Evolutionary conservation across 2,888 invertebrate species (phyloP).

Genomic region (Acleris sparsana): DNA sequence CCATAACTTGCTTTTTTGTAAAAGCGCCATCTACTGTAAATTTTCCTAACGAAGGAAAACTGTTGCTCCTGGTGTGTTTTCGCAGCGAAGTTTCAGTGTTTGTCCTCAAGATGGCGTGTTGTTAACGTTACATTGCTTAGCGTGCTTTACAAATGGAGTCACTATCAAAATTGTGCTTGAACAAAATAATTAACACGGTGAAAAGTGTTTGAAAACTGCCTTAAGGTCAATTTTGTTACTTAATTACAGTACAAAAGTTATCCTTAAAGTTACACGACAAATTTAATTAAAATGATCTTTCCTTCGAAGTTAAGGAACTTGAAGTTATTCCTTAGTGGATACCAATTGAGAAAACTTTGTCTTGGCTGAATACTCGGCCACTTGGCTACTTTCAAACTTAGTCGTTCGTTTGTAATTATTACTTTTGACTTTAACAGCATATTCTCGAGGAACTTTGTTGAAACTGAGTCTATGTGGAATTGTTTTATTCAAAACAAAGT

Average conservation of each 20-base stretch:
- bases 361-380: conserved; percentile 41
- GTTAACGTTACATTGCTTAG: neutral
- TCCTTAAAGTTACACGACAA: conserved; percentile 51
- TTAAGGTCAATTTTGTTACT: conserved; percentile 25
- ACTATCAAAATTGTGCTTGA: neutral
- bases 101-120: conserved; percentile 11
- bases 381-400: conserved; percentile 39
- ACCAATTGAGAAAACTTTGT: conserved; percentile 58
- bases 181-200: conserved; percentile 6
- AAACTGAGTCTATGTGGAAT: conserved; percentile 35
- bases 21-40: conserved; percentile 10
- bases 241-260: conserved; percentile 50
- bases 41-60: conserved; percentile 5
- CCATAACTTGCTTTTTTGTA: neutral
- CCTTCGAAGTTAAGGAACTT: conserved; percentile 46
- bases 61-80: no score
- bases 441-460: conserved; percentile 36
- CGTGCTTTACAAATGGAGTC: conserved; percentile 5
- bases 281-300: conserved; percentile 69
- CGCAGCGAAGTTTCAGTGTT: neutral
- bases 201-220: conserved; percentile 23
- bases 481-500: conserved; percentile 20
- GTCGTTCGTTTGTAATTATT: conserved; percentile 48
- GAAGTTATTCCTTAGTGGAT: conserved; percentile 58
- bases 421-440: conserved; percentile 42